These are phyloP conservation scores for Megalopta genalis DNA, from an alignment of 1,140 invertebrate genomes.

Conservation along the genomic window DNA sequence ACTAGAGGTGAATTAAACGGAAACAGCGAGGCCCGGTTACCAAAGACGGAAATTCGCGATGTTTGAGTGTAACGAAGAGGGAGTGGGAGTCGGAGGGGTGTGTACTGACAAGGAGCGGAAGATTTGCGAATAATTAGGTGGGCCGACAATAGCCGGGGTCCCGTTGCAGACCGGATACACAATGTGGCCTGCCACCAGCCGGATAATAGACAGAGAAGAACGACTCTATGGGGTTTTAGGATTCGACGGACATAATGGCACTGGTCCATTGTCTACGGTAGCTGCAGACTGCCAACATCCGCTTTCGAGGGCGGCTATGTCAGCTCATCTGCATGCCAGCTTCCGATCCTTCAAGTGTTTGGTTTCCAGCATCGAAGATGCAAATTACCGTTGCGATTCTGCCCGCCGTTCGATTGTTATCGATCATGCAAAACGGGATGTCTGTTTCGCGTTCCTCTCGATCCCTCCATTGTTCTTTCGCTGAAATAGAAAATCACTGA, in stretches of 20 bases:
- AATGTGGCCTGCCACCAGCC: slow-evolving; percentile 72
- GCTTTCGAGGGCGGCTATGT: slow-evolving; percentile 69
- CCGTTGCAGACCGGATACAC: slow-evolving; percentile 71
- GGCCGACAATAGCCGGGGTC: slow-evolving; percentile 71
- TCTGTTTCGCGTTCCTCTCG: background rate
- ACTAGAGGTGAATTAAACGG: slow-evolving; percentile 31
- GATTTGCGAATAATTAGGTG: slow-evolving; percentile 77
- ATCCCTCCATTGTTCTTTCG: slow-evolving; percentile 26
- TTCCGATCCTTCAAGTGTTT: slow-evolving; percentile 62
- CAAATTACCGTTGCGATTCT: slow-evolving; percentile 48
- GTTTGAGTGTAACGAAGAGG: slow-evolving; percentile 15
- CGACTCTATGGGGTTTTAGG: slow-evolving; percentile 76
- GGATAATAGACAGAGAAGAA: slow-evolving; percentile 74
- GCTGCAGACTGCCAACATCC: slow-evolving; percentile 76
- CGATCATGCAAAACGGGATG: slow-evolving; percentile 24
- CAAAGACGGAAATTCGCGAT: slow-evolving; percentile 59
- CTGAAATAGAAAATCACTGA: background rate
- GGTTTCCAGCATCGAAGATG: slow-evolving; percentile 60
- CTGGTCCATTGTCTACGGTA: slow-evolving; percentile 75
- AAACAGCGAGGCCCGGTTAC: slow-evolving; percentile 23
- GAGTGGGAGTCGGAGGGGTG: slow-evolving; percentile 13
- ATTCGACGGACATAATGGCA: slow-evolving; percentile 76
- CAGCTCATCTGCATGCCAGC: slow-evolving; percentile 74
- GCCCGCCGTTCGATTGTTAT: slow-evolving; percentile 31
- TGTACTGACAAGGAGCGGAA: slow-evolving; percentile 65